phyloP scores from a whole-genome alignment of 2,888 invertebrate species.

The Pediacus dermestoides region DNA sequence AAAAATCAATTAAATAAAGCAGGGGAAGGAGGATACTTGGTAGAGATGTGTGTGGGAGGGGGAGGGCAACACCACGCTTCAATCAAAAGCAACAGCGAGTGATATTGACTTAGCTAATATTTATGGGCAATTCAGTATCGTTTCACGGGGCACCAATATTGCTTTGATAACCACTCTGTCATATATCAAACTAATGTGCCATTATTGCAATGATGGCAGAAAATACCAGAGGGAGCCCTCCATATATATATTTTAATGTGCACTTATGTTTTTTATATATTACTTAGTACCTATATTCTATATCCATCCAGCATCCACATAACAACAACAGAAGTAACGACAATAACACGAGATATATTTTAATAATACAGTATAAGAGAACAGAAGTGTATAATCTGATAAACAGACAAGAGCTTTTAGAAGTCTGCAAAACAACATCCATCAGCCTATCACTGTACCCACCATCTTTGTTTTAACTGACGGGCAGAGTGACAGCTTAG shows the following conservation, averaged over 20 bases:
- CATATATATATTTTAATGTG: constrained; percentile 28
- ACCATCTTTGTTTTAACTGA: constrained; percentile 48
- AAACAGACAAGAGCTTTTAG: constrained; percentile 31
- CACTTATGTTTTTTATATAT: constrained; percentile 2
- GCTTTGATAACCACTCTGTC: constrained; percentile 50
- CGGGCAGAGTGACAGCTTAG: constrained; percentile 48
- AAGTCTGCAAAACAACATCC: constrained; percentile 23
- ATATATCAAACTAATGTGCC: constrained; percentile 53
- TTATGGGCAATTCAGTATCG: constrained; percentile 51
- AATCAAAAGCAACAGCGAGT: constrained; percentile 42
- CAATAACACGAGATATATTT: no score
- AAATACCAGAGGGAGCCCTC: constrained; percentile 35
- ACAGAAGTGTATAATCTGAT: constrained; percentile 19
- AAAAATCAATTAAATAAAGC: no score
- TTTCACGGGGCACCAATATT: constrained; percentile 50
- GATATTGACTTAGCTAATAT: constrained; percentile 50
- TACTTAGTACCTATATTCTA: neutral
- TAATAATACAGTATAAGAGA: constrained; percentile 3
- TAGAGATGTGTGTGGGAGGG: no score
- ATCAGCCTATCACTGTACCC: constrained; percentile 27
- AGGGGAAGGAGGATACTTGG: no score
- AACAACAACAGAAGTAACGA: neutral
- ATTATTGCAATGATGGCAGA: constrained; percentile 51
- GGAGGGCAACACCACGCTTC: no score
- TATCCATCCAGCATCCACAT: neutral